These are phyloP conservation scores for Hylaea fasciaria DNA, from an alignment of 2,888 invertebrate species.

Conservation along the genomic window DNA sequence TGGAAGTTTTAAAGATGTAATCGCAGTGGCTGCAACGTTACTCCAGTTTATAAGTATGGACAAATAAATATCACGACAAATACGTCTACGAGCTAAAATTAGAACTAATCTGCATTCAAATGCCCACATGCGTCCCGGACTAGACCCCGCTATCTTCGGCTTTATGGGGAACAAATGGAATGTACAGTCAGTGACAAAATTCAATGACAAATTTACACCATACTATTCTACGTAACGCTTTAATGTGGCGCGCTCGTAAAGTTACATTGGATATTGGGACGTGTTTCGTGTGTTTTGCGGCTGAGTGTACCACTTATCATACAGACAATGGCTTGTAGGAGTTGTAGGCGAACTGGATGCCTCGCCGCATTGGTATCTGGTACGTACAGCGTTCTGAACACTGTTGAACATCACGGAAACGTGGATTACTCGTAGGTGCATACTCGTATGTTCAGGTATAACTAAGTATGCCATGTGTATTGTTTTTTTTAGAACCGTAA, in stretches of 20 bases:
- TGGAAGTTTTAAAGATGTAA: no score
- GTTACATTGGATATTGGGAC: no score
- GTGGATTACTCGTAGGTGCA: background rate
- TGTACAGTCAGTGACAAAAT: conserved; percentile 22
- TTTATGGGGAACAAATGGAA: conserved; percentile 53
- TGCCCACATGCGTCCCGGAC: conserved; percentile 40
- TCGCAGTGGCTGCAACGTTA: no score
- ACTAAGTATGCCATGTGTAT: no score
- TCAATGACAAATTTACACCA: no score
- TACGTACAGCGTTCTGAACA: conserved; percentile 14
- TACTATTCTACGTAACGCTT: no score
- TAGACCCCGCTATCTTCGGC: conserved; percentile 46
- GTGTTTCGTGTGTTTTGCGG: no score
- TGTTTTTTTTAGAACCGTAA: no score
- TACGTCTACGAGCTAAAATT: conserved; percentile 15
- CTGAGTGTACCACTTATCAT: conserved; percentile 38
- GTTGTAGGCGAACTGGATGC: conserved; percentile 66
- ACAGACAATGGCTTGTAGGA: conserved; percentile 63
- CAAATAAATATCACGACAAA: no score
- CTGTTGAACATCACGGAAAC: conserved; percentile 26
- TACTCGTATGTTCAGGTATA: no score
- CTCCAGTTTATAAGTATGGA: no score
- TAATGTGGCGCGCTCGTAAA: no score
- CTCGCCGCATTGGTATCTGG: background rate
- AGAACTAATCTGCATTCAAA: conserved; percentile 26